Conservation (phyloP, 2,888 invertebrate genomes). For the Limnephilus auricula region DNA sequence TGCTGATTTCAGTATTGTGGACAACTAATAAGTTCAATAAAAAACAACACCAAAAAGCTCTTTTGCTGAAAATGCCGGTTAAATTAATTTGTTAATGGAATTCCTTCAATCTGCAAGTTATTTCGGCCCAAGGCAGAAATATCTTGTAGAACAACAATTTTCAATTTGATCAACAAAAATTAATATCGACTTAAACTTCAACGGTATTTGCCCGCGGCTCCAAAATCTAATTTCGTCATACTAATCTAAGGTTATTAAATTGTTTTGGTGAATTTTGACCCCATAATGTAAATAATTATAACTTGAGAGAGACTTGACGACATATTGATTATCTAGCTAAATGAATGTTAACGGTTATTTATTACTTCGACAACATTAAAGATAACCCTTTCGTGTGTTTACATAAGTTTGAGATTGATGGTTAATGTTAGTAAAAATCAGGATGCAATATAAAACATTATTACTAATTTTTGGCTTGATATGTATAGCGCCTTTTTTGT, state of each 20-base stretch:
- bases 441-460: too few species aligned
- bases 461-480: too few species aligned
- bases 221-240: neutral
- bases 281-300: neutral
- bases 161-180: slow-evolving; percentile 24
- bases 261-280: neutral
- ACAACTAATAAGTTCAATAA: too few species aligned
- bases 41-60: too few species aligned
- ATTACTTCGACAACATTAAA: neutral
- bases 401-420: neutral
- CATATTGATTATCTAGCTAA: neutral
- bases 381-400: neutral
- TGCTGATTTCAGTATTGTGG: too few species aligned
- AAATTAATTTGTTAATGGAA: slow-evolving; percentile 9
- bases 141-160: slow-evolving; percentile 35
- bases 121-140: slow-evolving; percentile 7
- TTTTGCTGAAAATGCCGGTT: too few species aligned
- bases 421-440: too few species aligned
- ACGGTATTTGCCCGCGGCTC: neutral
- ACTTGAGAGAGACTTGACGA: neutral
- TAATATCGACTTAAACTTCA: slow-evolving; percentile 18
- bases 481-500: too few species aligned
- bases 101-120: slow-evolving; percentile 8
- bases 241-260: neutral
- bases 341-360: neutral